Conservation (phyloP, 1,140 invertebrate species). For the Ceratina japonica region DNA sequence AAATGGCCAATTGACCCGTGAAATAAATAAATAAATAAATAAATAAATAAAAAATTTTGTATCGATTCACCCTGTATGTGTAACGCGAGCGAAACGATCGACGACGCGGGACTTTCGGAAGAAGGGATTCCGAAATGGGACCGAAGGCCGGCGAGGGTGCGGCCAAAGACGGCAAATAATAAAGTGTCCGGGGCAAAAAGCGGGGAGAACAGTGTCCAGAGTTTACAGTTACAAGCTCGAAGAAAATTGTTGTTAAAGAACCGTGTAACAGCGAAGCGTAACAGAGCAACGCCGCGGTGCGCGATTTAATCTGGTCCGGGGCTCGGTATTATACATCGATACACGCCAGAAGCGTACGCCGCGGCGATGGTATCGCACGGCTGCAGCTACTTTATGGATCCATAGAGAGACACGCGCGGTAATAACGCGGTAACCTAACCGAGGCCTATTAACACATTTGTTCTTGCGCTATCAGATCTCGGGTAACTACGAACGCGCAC, state of each 20-base stretch:
- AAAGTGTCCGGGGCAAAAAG: background rate
- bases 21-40: too few relatives aligned
- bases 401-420: slow-evolving; percentile 37
- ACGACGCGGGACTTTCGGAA: background rate
- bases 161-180: background rate
- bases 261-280: background rate
- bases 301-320: slow-evolving; percentile 33
- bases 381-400: slow-evolving; percentile 35
- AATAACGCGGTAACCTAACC: slow-evolving; percentile 52
- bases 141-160: background rate
- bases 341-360: slow-evolving; percentile 35
- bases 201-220: background rate
- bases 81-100: background rate
- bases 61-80: too few relatives aligned
- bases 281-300: slow-evolving; percentile 6
- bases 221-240: slow-evolving; percentile 24
- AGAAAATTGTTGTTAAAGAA: background rate
- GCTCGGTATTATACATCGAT: slow-evolving; percentile 20
- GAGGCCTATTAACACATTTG: slow-evolving; percentile 60
- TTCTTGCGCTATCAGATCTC: slow-evolving; percentile 53
- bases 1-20: too few relatives aligned
- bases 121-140: background rate
- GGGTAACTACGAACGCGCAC: slow-evolving; percentile 3
- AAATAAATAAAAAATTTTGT: too few relatives aligned
- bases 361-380: slow-evolving; percentile 28